These are phyloP conservation scores for Neopipo cinnamomea DNA, from an alignment of 2,113 vertebrate genomes.

Conservation along the genomic window DNA sequence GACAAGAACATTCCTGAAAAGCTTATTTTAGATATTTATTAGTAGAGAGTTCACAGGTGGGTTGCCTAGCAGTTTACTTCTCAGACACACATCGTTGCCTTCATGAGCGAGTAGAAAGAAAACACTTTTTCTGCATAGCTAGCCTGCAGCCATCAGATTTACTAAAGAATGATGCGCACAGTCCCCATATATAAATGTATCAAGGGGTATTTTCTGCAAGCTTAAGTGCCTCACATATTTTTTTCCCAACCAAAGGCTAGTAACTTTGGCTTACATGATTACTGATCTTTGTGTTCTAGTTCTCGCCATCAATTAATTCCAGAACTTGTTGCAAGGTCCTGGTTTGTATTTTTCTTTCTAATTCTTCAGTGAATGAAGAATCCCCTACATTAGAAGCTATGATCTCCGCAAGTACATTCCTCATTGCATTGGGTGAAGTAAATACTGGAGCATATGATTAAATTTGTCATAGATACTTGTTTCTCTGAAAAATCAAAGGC, in stretches of 20 bases:
- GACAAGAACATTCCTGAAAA: conserved; percentile 56
- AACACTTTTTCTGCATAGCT: conserved; percentile 42
- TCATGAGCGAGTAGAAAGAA: conserved; percentile 45
- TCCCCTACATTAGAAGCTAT: not conserved
- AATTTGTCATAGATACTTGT: not conserved
- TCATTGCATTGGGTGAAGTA: not conserved
- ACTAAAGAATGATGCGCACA: conserved; percentile 31
- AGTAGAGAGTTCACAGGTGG: conserved; percentile 28
- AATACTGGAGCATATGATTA: not conserved
- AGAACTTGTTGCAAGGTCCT: not conserved
- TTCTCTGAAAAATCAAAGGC: not conserved
- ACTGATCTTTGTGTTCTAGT: conserved; percentile 24
- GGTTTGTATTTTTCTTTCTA: not conserved
- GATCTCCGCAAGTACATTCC: not conserved
- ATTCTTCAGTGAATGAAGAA: conserved; percentile 42
- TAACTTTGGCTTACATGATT: conserved; percentile 32
- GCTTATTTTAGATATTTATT: conserved; percentile 32
- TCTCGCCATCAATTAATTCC: conserved; percentile 13
- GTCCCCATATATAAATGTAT: conserved; percentile 49
- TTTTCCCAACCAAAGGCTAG: not conserved
- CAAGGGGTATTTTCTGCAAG: conserved; percentile 37
- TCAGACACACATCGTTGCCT: conserved; percentile 40
- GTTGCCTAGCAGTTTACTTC: conserved; percentile 50
- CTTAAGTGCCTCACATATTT: conserved; percentile 3
- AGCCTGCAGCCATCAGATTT: conserved; percentile 40